phyloP scores from a whole-genome alignment of 2,113 vertebrate species.

The Oceanodroma tethys region DNA sequence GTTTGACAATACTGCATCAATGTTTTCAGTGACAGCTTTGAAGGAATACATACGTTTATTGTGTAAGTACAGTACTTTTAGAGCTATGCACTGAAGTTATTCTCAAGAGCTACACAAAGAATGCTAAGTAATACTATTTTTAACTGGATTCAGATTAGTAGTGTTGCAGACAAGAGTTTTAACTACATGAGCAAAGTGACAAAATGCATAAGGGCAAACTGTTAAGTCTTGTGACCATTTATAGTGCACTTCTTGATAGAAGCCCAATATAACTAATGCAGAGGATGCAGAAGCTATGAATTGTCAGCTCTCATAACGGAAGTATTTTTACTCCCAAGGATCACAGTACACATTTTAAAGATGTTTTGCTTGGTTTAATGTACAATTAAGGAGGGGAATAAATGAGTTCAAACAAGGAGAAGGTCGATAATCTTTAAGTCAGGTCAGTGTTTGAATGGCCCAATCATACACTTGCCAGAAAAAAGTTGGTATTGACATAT shows the following conservation, averaged over 20 bases:
- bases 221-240: conserved; percentile 40
- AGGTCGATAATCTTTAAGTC: not conserved
- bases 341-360: conserved; percentile 49
- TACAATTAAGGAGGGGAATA: conserved; percentile 6
- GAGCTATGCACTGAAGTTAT: not conserved
- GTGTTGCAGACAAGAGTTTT: conserved; percentile 2
- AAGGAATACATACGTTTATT: not conserved
- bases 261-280: conserved; percentile 37
- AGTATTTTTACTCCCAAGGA: conserved; percentile 43
- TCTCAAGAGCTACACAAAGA: not conserved
- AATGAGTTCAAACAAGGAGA: conserved; percentile 48
- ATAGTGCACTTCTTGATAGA: conserved; percentile 51
- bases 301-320: conserved; percentile 27
- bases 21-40: not conserved
- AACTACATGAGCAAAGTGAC: conserved; percentile 2
- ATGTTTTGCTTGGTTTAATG: conserved; percentile 16
- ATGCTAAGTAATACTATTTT: conserved; percentile 32
- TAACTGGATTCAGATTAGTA: not conserved
- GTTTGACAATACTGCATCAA: not conserved
- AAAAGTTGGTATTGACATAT: not conserved
- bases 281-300: conserved; percentile 39
- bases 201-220: conserved; percentile 43
- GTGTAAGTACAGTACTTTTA: not conserved
- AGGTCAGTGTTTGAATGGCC: not conserved
- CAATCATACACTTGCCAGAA: not conserved